Base-by-base conservation (phyloP, 1,140 invertebrate species). In the Drosophila ironensis region DNA sequence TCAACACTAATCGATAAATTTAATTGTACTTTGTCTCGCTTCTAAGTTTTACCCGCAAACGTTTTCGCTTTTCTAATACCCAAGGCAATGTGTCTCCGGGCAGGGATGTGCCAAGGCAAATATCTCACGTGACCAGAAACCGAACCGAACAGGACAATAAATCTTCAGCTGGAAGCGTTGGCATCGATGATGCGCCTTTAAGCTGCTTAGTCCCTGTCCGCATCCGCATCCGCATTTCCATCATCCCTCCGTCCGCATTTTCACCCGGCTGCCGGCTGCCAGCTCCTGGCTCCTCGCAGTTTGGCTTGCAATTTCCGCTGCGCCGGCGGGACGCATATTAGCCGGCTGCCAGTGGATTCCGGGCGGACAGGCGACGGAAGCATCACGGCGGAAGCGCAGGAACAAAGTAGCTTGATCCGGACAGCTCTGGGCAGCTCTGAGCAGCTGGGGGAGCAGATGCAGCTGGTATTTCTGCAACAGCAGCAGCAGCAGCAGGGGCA, bases 271-370 rank as follows among this genome's bases (percentile, higher is more conserved):
- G n/a, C n/a, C n/a, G n/a, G n/a, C n/a, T n/a, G n/a, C n/a, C n/a
- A n/a, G n/a, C n/a, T n/a, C n/a, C n/a, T n/a, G n/a, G n/a, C n/a
- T 20, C 12, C 52, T 20, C 48, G 24, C 35, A 41, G 30, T 40
- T 82, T 60, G 38, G 72, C 70, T 78, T 78, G 78, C 78, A 82
- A 82, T 82, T 82, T 84, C 78, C 78, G 78, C 42, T 70, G 77
- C 54, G 72, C 56, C 72, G 56, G 47, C 40, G 51, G 24, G 53
- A 72, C 78, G 66, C 76, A 81, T 75, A 81, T 81, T 76, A 81
- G 77, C 72, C 33, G 70, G 45, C 52, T 64, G 56, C 48, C 64
- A 47, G 27, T 53, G 48, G 42, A 59, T 30, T 37, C 30, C 8
- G 28, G 25, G 33, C 33, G 66, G 42, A 45, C 28, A 52, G 47